Conservation (phyloP, 2,113 vertebrate genomes). For the Prunella himalayana region DNA sequence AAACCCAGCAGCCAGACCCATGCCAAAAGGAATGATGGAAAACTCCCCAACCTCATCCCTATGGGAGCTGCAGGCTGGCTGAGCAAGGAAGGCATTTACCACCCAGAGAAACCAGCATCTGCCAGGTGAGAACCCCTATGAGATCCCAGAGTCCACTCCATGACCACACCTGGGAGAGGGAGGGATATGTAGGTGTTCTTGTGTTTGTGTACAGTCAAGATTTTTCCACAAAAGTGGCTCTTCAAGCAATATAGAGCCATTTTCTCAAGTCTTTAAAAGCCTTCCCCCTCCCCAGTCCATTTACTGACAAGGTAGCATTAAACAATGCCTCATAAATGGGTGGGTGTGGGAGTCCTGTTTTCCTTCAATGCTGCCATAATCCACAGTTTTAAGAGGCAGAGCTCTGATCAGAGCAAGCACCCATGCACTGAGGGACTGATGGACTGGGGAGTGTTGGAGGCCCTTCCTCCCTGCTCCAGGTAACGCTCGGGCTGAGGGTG, state of each 20-base stretch:
- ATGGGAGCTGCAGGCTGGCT: background rate
- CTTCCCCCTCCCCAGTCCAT: background rate
- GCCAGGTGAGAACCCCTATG: background rate
- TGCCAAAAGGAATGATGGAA: background rate
- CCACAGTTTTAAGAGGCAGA: background rate
- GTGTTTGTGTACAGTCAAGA: background rate
- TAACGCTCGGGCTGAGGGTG: fast-evolving
- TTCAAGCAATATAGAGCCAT: background rate
- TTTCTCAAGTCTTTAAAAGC: background rate
- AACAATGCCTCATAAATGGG: background rate
- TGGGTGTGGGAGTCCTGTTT: background rate
- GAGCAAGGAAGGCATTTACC: background rate
- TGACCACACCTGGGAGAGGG: background rate
- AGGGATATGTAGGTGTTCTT: background rate
- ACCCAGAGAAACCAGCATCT: background rate
- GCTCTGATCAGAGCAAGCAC: background rate
- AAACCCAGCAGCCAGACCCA: background rate
- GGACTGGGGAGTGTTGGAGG: background rate
- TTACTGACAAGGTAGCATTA: background rate
- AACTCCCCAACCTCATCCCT: fast-evolving
- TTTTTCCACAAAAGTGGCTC: background rate
- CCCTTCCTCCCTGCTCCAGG: background rate
- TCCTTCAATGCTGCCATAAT: background rate
- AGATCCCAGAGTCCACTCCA: background rate
- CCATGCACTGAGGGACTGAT: background rate